Evolutionary conservation across 2,888 invertebrate genomes (phyloP).

Genomic region (Eulithis prunata): DNA sequence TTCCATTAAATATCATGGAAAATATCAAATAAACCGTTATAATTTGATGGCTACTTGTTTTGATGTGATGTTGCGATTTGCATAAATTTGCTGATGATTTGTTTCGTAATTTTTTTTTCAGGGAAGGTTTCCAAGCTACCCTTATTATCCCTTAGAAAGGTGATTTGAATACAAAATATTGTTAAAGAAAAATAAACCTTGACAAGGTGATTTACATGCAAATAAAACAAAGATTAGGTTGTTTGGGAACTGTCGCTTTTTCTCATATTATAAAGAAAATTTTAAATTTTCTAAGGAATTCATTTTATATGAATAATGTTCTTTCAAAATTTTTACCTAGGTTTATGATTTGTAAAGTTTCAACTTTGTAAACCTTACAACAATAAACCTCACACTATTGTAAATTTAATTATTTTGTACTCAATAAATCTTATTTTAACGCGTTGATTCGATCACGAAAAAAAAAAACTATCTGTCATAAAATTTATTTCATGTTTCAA

Average conservation of each 20-base stretch:
- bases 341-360: no score
- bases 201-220: slow-evolving; percentile 4
- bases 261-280: no score
- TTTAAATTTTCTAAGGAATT: no score
- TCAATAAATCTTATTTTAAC: no score
- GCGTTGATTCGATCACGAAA: no score
- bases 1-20: slow-evolving; percentile 68
- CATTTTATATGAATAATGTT: no score
- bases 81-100: slow-evolving; percentile 21
- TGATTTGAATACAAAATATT: not conserved
- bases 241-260: no score
- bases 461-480: no score
- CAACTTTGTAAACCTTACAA: no score
- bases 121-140: not conserved
- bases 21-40: slow-evolving; percentile 65
- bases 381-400: no score
- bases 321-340: no score
- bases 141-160: slow-evolving; percentile 7
- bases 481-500: no score
- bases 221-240: not conserved
- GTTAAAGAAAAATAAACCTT: not conserved
- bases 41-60: slow-evolving; percentile 47
- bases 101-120: slow-evolving; percentile 14
- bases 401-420: not conserved
- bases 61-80: slow-evolving; percentile 28